Conservation (phyloP, 2,888 invertebrate genomes). For the Brachypalpus laphriformis region DNA sequence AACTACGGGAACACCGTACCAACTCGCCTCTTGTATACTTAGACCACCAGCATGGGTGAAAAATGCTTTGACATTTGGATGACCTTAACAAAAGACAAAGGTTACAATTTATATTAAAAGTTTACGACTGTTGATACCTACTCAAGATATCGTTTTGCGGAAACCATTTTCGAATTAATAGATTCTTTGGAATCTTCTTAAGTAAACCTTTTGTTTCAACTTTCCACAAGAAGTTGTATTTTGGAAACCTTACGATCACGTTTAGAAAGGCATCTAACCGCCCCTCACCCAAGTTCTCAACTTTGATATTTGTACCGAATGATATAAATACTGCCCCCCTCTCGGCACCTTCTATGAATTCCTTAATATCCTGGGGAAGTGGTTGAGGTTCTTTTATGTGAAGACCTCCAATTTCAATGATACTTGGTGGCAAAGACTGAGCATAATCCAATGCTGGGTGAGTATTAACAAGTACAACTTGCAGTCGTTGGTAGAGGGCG, state of each 20-base stretch:
- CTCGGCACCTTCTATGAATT: slow-evolving; percentile 75
- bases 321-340: slow-evolving; percentile 78
- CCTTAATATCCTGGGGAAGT: slow-evolving; percentile 76
- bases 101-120: background rate
- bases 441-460: slow-evolving; percentile 75
- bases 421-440: slow-evolving; percentile 76
- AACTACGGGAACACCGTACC: slow-evolving; percentile 76
- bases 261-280: slow-evolving; percentile 75
- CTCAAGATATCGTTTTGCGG: slow-evolving; percentile 84
- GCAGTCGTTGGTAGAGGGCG: slow-evolving; percentile 64
- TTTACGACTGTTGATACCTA: slow-evolving; percentile 75
- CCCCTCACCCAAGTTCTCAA: slow-evolving; percentile 64
- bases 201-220: slow-evolving; percentile 72
- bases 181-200: slow-evolving; percentile 80
- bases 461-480: slow-evolving; percentile 76
- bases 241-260: slow-evolving; percentile 76
- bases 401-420: slow-evolving; percentile 77
- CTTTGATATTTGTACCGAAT: slow-evolving; percentile 77
- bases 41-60: slow-evolving; percentile 76
- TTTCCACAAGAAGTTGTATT: slow-evolving; percentile 80
- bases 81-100: slow-evolving; percentile 40
- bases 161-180: slow-evolving; percentile 83
- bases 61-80: slow-evolving; percentile 75
- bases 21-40: slow-evolving; percentile 76
- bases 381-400: slow-evolving; percentile 76